Percentiles rank a stretch among this genome's conserved stretches.
phyloP scores from a whole-genome alignment of 1,140 invertebrate genomes.

The Ptiloglossa arizonensis region DNA sequence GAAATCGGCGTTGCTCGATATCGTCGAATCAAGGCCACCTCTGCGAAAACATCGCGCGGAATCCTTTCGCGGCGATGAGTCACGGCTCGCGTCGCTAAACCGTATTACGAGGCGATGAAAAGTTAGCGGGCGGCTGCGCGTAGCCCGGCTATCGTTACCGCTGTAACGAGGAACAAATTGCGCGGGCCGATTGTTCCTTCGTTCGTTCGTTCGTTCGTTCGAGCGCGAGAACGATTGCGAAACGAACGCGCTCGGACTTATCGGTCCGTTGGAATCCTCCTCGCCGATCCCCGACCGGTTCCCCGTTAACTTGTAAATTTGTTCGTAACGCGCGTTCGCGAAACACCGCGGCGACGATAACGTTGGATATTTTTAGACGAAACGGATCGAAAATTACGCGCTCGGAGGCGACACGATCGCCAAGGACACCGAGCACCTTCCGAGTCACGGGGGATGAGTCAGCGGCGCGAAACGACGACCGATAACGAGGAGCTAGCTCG shows the following conservation, averaged over 20 bases:
- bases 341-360: too few relatives aligned
- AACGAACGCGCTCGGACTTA: not conserved
- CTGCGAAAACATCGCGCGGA: constrained; percentile 36
- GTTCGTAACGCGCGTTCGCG: too few relatives aligned
- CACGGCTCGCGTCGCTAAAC: constrained; percentile 14
- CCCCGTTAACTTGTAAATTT: not conserved
- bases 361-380: not conserved
- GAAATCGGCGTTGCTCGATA: too few relatives aligned
- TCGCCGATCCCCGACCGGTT: not conserved
- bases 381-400: not conserved
- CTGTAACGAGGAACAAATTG: constrained; percentile 35
- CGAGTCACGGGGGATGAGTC: constrained; percentile 8
- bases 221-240: constrained; percentile 4
- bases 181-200: not conserved
- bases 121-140: constrained; percentile 13
- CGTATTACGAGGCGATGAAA: constrained; percentile 51
- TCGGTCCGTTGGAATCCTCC: not conserved
- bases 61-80: constrained; percentile 52
- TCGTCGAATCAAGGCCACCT: constrained; percentile 13
- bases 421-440: not conserved
- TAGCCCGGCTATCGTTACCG: constrained; percentile 26
- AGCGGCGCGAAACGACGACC: constrained; percentile 1
- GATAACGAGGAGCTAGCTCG: constrained; percentile 4
- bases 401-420: not conserved
- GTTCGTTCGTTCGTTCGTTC: too few relatives aligned